phyloP scores from a whole-genome alignment of 2,797 vertebrate species.

The Liparis tanakae region DNA sequence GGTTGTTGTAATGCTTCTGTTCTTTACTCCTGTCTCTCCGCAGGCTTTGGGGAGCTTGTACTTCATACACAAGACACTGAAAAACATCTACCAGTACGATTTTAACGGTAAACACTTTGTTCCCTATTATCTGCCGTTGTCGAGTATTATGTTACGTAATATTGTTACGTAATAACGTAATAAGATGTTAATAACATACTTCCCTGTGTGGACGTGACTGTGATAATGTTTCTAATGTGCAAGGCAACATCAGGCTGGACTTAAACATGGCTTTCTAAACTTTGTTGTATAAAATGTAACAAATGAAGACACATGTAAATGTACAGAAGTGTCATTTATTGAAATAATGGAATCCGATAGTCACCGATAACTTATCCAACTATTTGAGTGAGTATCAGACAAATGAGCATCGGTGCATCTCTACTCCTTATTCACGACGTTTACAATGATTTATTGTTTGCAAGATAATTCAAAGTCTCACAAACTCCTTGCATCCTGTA shows the following conservation, averaged over 20 bases:
- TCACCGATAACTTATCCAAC: not conserved
- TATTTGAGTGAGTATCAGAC: not conserved
- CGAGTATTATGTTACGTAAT: not conserved
- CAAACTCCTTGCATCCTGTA: not conserved
- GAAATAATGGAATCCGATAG: not conserved
- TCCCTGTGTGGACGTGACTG: not conserved
- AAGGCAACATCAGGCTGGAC: not conserved
- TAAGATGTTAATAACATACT: no score
- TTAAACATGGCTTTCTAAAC: not conserved
- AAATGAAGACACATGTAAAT: not conserved
- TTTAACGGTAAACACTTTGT: constrained; percentile 81
- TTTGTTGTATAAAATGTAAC: not conserved
- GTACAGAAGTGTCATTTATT: not conserved
- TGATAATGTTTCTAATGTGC: not conserved
- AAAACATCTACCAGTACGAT: constrained; percentile 85
- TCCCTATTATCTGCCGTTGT: not conserved
- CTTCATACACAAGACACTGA: constrained; percentile 86
- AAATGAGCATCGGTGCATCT: not conserved
- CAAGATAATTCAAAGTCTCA: not conserved
- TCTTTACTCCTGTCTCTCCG: constrained; percentile 17
- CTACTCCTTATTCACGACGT: constrained; percentile 3
- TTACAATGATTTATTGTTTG: constrained; percentile 14
- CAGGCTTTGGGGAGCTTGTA: constrained; percentile 89
- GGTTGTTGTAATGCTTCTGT: not conserved
- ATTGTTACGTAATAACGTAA: no score